Percentiles rank a stretch among this genome's conserved stretches.
These are phyloP conservation scores for Neodiprion lecontei DNA, from an alignment of 1,140 invertebrate genomes.

Conservation along the genomic window DNA sequence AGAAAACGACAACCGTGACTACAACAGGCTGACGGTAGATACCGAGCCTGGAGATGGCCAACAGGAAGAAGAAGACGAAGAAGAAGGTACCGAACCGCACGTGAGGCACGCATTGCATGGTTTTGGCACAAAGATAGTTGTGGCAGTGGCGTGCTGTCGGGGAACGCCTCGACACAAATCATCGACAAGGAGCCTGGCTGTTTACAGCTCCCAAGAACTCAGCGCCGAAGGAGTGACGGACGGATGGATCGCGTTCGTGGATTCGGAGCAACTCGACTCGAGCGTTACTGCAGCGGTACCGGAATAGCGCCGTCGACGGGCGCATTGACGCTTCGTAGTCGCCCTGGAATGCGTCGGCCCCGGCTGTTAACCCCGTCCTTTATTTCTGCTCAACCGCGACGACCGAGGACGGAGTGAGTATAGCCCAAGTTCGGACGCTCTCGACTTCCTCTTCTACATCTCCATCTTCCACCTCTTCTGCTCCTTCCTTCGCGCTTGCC, in stretches of 20 bases:
- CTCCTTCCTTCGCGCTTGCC: neutral
- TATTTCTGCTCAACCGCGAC: conserved; percentile 6
- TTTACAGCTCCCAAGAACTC: no score
- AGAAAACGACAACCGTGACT: no score
- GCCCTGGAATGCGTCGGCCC: neutral
- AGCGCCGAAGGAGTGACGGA: neutral
- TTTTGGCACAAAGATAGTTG: neutral
- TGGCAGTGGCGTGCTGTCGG: neutral
- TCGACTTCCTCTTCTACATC: neutral
- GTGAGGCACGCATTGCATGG: neutral
- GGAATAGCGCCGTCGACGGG: conserved; percentile 6
- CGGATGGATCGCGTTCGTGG: neutral
- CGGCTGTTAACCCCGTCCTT: conserved; percentile 6
- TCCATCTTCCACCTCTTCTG: neutral
- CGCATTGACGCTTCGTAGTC: conserved; percentile 4
- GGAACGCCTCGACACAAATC: conserved; percentile 2
- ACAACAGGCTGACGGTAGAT: no score
- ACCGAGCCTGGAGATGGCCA: no score
- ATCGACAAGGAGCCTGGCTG: neutral
- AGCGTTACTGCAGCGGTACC: neutral
- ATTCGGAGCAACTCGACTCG: neutral
- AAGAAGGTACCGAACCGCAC: no score
- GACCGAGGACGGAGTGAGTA: neutral
- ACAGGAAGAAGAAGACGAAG: no score
- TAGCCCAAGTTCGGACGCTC: neutral